These are phyloP conservation scores for Pterocles gutturalis DNA, from an alignment of 2,113 vertebrate species.

Conservation along the genomic window DNA sequence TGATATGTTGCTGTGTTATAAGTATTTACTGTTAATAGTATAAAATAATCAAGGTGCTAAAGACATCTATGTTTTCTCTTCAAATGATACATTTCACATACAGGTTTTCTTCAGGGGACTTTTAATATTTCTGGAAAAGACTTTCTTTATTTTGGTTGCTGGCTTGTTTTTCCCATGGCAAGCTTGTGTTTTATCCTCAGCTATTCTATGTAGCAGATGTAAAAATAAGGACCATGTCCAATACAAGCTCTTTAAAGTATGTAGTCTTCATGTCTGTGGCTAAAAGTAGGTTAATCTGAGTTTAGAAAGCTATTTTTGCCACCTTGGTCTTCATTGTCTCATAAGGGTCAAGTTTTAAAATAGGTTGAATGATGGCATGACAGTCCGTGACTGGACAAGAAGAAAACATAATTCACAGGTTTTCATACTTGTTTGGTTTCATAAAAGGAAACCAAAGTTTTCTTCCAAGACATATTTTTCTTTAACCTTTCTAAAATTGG, in stretches of 20 bases:
- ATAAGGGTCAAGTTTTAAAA: not conserved
- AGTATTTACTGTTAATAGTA: not conserved
- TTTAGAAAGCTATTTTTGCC: not conserved
- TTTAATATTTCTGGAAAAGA: not conserved
- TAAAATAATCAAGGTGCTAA: not conserved
- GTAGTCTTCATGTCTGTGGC: not conserved
- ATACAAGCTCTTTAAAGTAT: not conserved
- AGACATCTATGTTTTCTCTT: not conserved
- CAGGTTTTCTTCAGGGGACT: not conserved
- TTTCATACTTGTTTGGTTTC: not conserved
- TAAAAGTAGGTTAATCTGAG: not conserved
- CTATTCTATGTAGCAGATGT: not conserved
- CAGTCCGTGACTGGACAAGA: not conserved
- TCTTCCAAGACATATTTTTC: not conserved
- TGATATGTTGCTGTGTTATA: not conserved
- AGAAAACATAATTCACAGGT: not conserved
- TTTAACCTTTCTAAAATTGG: not conserved
- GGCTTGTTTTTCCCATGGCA: not conserved
- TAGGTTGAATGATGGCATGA: accelerated
- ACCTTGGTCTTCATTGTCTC: not conserved
- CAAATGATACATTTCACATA: not conserved
- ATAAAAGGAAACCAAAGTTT: not conserved
- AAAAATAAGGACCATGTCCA: not conserved
- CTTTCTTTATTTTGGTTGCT: not conserved
- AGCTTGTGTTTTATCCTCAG: not conserved